These are phyloP conservation scores for Pterostichus madidus DNA, from an alignment of 2,888 invertebrate genomes.

Conservation along the genomic window DNA sequence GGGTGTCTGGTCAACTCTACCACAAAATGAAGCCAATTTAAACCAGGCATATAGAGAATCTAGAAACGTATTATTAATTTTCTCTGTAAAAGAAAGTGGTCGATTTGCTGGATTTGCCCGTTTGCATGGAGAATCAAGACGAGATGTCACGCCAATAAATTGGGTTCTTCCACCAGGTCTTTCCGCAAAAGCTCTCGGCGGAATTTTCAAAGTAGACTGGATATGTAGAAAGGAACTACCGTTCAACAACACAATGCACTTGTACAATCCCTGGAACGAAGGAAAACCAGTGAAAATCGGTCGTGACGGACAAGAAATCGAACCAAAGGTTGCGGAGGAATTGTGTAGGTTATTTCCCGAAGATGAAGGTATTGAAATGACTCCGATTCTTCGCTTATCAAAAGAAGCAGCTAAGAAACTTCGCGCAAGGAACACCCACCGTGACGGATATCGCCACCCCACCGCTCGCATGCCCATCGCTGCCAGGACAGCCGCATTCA, in stretches of 20 bases:
- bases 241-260: constrained; percentile 93
- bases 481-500: constrained; percentile 78
- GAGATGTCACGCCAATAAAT: constrained; percentile 92
- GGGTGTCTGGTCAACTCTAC: constrained; percentile 98
- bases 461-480: constrained; percentile 76
- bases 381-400: constrained; percentile 90
- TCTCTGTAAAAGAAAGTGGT: constrained; percentile 98
- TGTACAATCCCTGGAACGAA: constrained; percentile 99
- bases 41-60: constrained; percentile 96
- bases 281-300: constrained; percentile 99
- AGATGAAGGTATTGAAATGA: constrained; percentile 94
- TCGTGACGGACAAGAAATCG: constrained; percentile 99
- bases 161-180: constrained; percentile 97
- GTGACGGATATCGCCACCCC: constrained; percentile 77
- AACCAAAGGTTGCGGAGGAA: constrained; percentile 96
- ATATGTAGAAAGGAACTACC: constrained; percentile 96
- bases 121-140: constrained; percentile 91
- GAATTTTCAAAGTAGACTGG: constrained; percentile 98
- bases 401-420: constrained; percentile 89
- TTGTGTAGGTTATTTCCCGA: constrained; percentile 95
- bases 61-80: constrained; percentile 95
- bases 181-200: constrained; percentile 94
- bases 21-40: constrained; percentile 97
- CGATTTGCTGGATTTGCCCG: constrained; percentile 97
- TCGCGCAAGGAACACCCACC: constrained; percentile 78